Conservation (phyloP, 1,140 invertebrate genomes). For the Drosophila repletoides region DNA sequence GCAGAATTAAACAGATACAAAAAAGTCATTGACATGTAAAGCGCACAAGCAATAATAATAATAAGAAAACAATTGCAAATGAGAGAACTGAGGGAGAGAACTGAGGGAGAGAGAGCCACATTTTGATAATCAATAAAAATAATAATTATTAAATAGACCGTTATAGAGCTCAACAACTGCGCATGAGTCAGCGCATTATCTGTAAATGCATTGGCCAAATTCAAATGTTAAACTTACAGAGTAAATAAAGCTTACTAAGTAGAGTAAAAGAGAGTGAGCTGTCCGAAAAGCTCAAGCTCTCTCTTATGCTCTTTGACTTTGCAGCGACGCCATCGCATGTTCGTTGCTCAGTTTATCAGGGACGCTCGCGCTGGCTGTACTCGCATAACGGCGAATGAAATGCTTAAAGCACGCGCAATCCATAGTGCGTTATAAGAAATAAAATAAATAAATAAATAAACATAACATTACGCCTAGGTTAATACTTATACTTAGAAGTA, state of each 20-base stretch:
- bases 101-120: constrained; percentile 1
- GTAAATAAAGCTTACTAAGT: neutral
- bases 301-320: constrained; percentile 12
- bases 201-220: constrained; percentile 28
- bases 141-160: neutral
- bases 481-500: constrained; percentile 4
- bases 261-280: neutral
- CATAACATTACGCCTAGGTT: constrained; percentile 6
- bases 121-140: constrained; percentile 23
- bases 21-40: constrained; percentile 77
- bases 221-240: constrained; percentile 3
- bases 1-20: constrained; percentile 30
- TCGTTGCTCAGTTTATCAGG: constrained; percentile 49
- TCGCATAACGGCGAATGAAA: constrained; percentile 15
- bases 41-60: constrained; percentile 43
- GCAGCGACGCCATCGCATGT: neutral
- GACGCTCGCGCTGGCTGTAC: constrained; percentile 33
- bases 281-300: neutral
- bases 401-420: constrained; percentile 12
- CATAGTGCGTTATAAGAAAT: too few relatives aligned
- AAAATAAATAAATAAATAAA: too few relatives aligned
- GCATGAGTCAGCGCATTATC: constrained; percentile 57
- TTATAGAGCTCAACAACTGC: constrained; percentile 38
- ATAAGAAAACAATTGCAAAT: constrained; percentile 34
- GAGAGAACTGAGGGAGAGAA: constrained; percentile 1